Base-by-base conservation (phyloP, 2,797 vertebrate genomes). In the Myotis planiceps region DNA sequence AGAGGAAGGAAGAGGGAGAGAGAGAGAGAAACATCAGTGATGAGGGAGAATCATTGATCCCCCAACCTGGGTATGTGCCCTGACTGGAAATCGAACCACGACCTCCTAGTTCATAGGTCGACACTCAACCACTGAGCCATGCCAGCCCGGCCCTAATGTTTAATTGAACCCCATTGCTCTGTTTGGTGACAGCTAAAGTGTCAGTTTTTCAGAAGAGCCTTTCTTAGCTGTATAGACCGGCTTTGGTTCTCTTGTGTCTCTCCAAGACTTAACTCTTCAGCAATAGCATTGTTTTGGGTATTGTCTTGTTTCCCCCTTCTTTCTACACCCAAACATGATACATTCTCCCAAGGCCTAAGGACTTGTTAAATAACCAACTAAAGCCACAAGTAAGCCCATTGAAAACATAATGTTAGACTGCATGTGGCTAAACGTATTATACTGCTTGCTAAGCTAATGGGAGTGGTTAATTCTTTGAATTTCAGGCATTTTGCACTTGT, bases 101-200 rank as follows among this genome's bases (percentile, higher is more conserved):
- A 60, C 58, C 58, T 14, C 58, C 12, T 14, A 2, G 58, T 60
- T 60, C 58, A 60, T 60, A 29, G 12, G 58, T 58, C 5, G 10
- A 58, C 10, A 60, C 58, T 60, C 12, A 60, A 29, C 58, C 58
- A 60, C 58, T 60, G 58, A 60, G 58, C 58, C 58, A 60, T 29
- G 58, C 58, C 58, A 29, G 58, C 58, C 5, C 0, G 58, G 12
- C 58, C 58, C 58, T 75, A 18, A 66, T 69, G 68, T 88, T 97
- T 90, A 92, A 96, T 96, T 95, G 95, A 95, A 82, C 92, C 32
- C 39, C 79, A 79, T 69, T 84, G 86, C 88, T 88, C 55, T 80
- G 89, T 49, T 34, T 92, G 92, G 95, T 92, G 93, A 89, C 9
- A 55, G 74, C 71, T 85, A 12, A 60, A 37, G 29, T 42, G 34